Evolutionary conservation across 2,113 vertebrate genomes (phyloP).

Genomic region (Thalassarche chlororhynchos): DNA sequence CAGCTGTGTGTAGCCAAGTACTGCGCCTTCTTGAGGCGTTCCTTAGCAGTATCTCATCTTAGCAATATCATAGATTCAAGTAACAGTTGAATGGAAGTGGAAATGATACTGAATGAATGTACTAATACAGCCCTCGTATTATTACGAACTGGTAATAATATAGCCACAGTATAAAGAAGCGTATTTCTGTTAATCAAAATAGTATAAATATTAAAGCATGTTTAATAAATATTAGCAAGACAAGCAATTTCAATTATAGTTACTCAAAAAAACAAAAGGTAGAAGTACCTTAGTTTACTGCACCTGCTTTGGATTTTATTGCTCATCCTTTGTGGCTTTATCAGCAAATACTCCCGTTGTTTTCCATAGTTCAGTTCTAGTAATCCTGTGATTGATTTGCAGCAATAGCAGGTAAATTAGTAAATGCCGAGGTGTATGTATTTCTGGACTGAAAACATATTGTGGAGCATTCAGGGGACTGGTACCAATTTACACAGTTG

Average conservation of each 20-base stretch:
- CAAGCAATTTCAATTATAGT: background rate
- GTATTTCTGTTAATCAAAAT: background rate
- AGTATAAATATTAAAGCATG: background rate
- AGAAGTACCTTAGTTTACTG: background rate
- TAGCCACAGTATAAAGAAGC: background rate
- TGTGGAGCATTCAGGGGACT: background rate
- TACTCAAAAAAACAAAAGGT: background rate
- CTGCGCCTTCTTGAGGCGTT: background rate
- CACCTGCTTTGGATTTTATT: background rate
- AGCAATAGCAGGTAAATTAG: background rate
- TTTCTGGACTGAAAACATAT: background rate
- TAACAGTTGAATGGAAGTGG: background rate
- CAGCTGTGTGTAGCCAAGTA: background rate
- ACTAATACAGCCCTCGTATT: background rate
- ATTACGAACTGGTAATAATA: background rate
- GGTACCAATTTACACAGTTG: background rate
- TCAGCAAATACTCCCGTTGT: background rate
- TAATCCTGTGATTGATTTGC: background rate
- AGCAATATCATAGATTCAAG: background rate
- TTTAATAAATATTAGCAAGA: background rate
- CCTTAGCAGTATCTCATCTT: background rate
- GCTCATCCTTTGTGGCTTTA: background rate
- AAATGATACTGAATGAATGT: background rate
- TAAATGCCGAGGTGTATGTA: background rate
- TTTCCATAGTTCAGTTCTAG: background rate